Conservation (phyloP, 2,888 invertebrate genomes). For the Rotaria macrura region DNA sequence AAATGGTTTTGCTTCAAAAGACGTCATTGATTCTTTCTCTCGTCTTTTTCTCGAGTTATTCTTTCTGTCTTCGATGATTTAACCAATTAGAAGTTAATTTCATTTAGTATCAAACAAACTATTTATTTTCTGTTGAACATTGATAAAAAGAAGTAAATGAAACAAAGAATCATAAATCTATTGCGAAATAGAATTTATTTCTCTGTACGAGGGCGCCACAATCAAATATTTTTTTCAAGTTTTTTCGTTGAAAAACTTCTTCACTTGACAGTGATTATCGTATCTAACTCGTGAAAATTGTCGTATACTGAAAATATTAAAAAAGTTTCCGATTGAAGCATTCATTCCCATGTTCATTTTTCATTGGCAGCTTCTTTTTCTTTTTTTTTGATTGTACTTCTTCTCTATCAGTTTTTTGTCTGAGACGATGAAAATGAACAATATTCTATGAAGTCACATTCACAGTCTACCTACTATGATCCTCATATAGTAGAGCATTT, state of each 20-base stretch:
- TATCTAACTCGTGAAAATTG: no score
- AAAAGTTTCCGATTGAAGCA: no score
- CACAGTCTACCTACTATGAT: no score
- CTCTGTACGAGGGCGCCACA: neutral
- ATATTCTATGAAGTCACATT: neutral
- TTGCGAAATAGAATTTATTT: neutral
- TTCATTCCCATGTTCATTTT: no score
- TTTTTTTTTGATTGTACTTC: neutral
- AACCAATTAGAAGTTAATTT: neutral
- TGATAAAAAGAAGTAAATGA: no score
- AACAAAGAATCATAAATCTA: neutral
- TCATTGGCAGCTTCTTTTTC: no score
- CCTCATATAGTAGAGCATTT: no score
- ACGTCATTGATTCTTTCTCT: neutral
- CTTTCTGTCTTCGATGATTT: neutral
- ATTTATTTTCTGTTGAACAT: no score
- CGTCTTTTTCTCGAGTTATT: neutral
- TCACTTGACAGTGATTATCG: no score
- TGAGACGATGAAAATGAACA: neutral
- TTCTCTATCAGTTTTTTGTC: neutral
- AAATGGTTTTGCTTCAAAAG: neutral
- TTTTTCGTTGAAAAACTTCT: no score
- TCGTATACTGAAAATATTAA: no score
- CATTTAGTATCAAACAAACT: neutral
- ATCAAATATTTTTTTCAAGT: neutral